phyloP scores from a whole-genome alignment of 2,888 invertebrate species.

The Caenorhabditis sp. region DNA sequence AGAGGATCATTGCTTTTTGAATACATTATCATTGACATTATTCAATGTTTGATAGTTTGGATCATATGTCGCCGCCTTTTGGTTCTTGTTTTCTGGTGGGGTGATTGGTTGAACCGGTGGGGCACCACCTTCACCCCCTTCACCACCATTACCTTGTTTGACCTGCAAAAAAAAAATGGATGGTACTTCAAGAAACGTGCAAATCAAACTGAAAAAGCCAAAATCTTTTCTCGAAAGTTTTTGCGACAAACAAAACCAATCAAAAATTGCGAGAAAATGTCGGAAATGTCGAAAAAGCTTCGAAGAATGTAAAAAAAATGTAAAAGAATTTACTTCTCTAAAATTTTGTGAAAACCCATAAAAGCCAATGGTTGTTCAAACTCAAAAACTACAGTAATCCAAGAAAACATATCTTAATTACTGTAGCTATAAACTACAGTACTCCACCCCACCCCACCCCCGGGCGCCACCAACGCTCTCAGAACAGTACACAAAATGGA shows the following conservation, averaged over 20 bases:
- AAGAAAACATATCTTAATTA: too few species aligned
- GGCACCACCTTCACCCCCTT: not conserved
- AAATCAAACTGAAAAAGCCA: not conserved
- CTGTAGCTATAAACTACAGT: too few species aligned
- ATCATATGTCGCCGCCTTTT: constrained; percentile 8
- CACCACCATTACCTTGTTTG: too few species aligned
- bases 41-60: constrained; percentile 9
- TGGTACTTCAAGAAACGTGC: not conserved
- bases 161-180: not conserved
- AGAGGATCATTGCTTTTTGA: not conserved
- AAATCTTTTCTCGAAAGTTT: too few species aligned
- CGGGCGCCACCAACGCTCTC: not conserved
- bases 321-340: not conserved
- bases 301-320: too few species aligned
- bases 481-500: not conserved
- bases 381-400: too few species aligned
- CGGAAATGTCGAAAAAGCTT: too few species aligned
- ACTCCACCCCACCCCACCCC: too few species aligned
- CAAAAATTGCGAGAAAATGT: too few species aligned
- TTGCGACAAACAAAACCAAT: too few species aligned
- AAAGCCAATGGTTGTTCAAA: too few species aligned
- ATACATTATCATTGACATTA: constrained; percentile 6
- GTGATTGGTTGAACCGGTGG: not conserved
- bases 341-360: not conserved
- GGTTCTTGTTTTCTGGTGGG: not conserved